These are phyloP conservation scores for Fringilla coelebs DNA, from an alignment of 2,797 vertebrate genomes.

Conservation along the genomic window DNA sequence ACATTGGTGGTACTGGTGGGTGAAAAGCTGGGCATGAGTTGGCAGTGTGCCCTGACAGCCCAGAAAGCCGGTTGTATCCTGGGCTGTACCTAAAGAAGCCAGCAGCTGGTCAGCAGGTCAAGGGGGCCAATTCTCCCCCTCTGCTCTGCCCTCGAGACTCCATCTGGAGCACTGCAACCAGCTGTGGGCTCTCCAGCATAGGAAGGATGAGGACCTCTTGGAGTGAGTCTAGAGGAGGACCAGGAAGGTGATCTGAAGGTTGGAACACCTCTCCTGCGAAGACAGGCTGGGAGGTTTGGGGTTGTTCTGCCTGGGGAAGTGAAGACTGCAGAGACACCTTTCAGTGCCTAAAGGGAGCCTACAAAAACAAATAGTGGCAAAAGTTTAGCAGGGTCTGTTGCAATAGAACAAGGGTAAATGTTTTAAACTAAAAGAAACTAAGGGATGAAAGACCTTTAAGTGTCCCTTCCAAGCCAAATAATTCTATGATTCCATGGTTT, in stretches of 20 bases:
- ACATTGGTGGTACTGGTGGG: not conserved
- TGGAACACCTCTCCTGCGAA: not conserved
- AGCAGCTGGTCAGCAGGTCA: rapidly evolving
- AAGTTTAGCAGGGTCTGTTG: not conserved
- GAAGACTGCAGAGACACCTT: rapidly evolving
- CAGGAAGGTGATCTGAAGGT: not conserved
- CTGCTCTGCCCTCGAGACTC: not conserved
- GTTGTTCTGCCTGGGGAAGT: not conserved
- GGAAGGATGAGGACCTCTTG: no score
- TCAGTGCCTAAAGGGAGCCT: not conserved
- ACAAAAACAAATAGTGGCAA: not conserved
- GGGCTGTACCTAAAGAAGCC: not conserved
- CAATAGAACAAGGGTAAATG: not conserved
- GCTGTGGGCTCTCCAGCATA: rapidly evolving
- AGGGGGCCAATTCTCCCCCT: not conserved
- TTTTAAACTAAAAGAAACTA: not conserved
- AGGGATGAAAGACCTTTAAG: not conserved
- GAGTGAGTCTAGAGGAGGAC: not conserved
- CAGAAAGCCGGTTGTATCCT: rapidly evolving
- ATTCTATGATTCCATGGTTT: not conserved
- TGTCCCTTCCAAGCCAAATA: not conserved
- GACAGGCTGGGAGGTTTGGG: not conserved
- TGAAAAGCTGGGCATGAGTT: not conserved
- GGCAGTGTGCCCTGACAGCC: rapidly evolving
- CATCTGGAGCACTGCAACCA: not conserved